phyloP scores from a whole-genome alignment of 2,888 invertebrate genomes.

The Drosophila atroscutellata region DNA sequence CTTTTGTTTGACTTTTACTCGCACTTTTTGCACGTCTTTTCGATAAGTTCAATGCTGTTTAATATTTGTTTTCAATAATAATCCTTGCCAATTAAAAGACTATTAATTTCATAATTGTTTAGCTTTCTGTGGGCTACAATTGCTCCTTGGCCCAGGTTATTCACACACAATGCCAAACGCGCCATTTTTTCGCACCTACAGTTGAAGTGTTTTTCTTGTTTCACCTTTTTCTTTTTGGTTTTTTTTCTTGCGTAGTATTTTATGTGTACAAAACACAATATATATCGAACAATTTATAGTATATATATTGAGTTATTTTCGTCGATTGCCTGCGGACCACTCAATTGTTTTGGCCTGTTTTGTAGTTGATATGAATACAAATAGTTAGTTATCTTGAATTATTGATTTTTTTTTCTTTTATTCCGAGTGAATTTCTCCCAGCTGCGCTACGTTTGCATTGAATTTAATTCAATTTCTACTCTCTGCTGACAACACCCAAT shows the following conservation, averaged over 20 bases:
- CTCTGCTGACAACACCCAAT: conserved; percentile 1
- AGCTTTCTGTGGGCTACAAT: conserved; percentile 34
- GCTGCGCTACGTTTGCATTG: conserved; percentile 21
- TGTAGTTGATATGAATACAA: conserved; percentile 21
- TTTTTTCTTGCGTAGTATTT: conserved; percentile 24
- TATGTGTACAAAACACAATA: conserved; percentile 13
- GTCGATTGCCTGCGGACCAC: conserved; percentile 30
- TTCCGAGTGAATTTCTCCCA: conserved; percentile 17
- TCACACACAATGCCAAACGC: conserved; percentile 57
- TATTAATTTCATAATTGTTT: conserved; percentile 76
- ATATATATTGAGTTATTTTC: conserved; percentile 37
- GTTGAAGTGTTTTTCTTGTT: conserved; percentile 19
- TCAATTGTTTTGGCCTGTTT: conserved; percentile 36
- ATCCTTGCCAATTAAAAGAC: conserved; percentile 69
- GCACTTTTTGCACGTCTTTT: conserved; percentile 10
- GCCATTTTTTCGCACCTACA: conserved; percentile 61
- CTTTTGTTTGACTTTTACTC: conserved; percentile 27
- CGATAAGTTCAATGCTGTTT: conserved; percentile 60
- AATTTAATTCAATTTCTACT: conserved; percentile 3
- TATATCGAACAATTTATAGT: conserved; percentile 22
- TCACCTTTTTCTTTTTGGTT: conserved; percentile 16
- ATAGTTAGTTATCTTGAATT: conserved; percentile 30
- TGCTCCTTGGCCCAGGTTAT: conserved; percentile 70
- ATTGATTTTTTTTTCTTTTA: neutral
- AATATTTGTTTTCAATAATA: conserved; percentile 58